Percentiles rank a stretch among this genome's conserved stretches.
These are phyloP conservation scores for Drosophila kanapiae DNA, from an alignment of 1,140 invertebrate genomes.

Conservation along the genomic window DNA sequence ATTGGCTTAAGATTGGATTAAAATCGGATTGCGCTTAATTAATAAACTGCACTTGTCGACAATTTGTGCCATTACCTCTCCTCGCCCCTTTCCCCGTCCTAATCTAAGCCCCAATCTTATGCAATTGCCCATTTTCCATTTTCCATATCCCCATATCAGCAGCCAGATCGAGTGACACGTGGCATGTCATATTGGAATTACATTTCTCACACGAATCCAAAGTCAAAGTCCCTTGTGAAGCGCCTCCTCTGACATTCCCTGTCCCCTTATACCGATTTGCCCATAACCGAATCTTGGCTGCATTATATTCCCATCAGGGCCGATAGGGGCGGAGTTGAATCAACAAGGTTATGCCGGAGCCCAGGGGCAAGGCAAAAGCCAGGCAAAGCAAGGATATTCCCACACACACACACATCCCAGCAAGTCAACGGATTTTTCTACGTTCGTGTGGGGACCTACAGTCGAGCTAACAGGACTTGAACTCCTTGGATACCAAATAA, in stretches of 20 bases:
- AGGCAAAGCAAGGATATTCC: conserved; percentile 23
- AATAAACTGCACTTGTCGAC: conserved; percentile 3
- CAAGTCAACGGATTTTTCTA: conserved; percentile 6
- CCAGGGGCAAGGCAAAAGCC: conserved; percentile 38
- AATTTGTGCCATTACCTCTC: not conserved
- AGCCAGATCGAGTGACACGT: conserved; percentile 45
- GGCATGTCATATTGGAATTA: conserved; percentile 56
- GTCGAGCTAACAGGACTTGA: not conserved
- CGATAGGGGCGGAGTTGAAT: conserved; percentile 36
- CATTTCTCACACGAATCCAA: conserved; percentile 53
- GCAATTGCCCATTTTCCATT: conserved; percentile 38
- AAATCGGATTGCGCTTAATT: conserved; percentile 6
- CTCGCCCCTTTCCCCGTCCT: not conserved
- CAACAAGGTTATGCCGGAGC: conserved; percentile 41
- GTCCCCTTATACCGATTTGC: not conserved
- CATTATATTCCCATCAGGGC: conserved; percentile 54
- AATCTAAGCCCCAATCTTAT: conserved; percentile 23
- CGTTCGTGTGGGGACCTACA: conserved; percentile 9
- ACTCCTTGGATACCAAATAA: not conserved
- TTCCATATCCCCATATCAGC: conserved; percentile 28
- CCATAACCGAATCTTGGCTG: conserved; percentile 41
- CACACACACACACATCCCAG: not conserved
- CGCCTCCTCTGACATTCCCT: not conserved
- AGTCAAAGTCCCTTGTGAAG: conserved; percentile 37
- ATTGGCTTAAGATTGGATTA: not conserved